These are phyloP conservation scores for Acyrthosiphon pisum DNA, from an alignment of 1,140 invertebrate genomes.

Conservation along the genomic window DNA sequence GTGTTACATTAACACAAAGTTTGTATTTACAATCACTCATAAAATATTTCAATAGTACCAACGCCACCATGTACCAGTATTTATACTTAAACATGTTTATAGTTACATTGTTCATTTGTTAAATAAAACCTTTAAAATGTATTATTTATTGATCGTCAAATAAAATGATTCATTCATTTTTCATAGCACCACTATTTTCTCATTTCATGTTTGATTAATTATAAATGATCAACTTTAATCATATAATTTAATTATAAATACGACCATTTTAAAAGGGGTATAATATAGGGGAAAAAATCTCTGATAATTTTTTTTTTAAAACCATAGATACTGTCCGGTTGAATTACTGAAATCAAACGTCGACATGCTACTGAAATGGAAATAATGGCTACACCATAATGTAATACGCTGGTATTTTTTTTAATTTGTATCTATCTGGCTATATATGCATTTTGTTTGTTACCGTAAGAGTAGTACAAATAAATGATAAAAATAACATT, in stretches of 20 bases:
- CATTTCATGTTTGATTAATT: neutral
- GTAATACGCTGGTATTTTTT: neutral
- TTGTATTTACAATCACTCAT: neutral
- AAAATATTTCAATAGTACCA: neutral
- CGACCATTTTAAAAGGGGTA: neutral
- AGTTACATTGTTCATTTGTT: neutral
- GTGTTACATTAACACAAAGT: neutral
- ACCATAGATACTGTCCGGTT: neutral
- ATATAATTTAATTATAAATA: constrained; percentile 13
- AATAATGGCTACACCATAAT: neutral
- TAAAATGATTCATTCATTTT: neutral
- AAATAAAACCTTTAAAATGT: neutral
- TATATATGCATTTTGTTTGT: neutral
- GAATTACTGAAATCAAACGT: neutral
- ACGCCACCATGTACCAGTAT: neutral
- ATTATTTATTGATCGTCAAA: neutral
- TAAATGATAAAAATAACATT: neutral
- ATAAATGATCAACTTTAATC: constrained; percentile 4
- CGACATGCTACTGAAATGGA: neutral
- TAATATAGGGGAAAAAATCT: neutral
- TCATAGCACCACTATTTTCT: neutral
- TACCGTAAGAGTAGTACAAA: neutral
- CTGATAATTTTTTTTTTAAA: neutral
- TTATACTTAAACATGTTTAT: neutral
- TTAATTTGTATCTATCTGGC: neutral